These are phyloP conservation scores for Circaetus gallicus DNA, from an alignment of 2,113 vertebrate species.

Conservation along the genomic window DNA sequence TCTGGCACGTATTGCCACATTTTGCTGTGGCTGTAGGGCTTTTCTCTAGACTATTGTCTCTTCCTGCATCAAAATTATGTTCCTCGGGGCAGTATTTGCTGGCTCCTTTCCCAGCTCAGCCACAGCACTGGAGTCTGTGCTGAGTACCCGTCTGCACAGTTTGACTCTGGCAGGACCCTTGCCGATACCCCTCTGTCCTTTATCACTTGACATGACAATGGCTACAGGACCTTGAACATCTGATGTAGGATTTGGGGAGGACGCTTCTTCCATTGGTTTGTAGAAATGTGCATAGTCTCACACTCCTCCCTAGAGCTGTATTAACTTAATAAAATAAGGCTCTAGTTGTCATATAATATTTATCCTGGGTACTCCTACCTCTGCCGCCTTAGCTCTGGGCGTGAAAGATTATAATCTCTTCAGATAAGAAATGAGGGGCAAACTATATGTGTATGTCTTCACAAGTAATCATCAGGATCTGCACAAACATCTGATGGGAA, in stretches of 20 bases:
- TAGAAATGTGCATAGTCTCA: not conserved
- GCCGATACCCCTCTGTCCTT: not conserved
- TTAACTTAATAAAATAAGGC: not conserved
- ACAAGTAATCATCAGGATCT: not conserved
- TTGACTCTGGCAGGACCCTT: not conserved
- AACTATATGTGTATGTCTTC: fast-evolving
- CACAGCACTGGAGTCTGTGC: not conserved
- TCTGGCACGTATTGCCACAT: not conserved
- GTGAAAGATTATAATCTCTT: not conserved
- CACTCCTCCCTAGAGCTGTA: not conserved
- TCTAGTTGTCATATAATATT: not conserved
- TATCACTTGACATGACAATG: not conserved
- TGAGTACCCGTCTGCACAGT: fast-evolving
- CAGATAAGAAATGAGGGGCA: not conserved
- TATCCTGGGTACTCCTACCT: not conserved
- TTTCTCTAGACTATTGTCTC: not conserved
- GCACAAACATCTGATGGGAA: not conserved
- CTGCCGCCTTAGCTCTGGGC: not conserved
- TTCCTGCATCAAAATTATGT: fast-evolving
- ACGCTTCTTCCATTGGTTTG: not conserved
- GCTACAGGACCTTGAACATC: not conserved
- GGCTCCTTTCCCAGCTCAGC: not conserved
- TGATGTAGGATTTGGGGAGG: not conserved
- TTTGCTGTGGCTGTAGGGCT: not conserved
- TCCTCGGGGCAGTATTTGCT: not conserved